Conservation (phyloP, 2,113 vertebrate species). For the Gnathonemus echidnorhynchus region DNA sequence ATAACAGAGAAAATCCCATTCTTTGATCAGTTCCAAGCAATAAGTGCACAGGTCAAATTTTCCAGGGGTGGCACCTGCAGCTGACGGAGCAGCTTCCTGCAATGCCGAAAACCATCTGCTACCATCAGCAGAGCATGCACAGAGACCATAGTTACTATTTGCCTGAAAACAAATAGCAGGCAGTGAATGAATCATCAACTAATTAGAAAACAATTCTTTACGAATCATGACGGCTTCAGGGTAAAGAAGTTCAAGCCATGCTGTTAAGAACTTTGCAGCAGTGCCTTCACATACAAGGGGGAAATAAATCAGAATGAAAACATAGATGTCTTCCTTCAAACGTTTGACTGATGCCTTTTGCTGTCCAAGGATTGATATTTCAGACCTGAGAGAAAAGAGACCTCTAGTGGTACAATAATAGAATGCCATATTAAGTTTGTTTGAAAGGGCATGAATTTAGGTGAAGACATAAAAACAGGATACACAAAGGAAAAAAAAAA, state of each 20-base stretch:
- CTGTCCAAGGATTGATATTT: not conserved
- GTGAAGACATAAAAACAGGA: not conserved
- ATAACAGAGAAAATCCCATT: not conserved
- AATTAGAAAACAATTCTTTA: not conserved
- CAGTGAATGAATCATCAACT: not conserved
- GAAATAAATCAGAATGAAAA: not conserved
- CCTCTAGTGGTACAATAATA: slow-evolving; percentile 3
- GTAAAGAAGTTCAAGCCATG: not conserved
- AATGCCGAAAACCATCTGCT: slow-evolving; percentile 13
- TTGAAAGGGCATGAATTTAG: not conserved
- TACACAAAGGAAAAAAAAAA: not conserved
- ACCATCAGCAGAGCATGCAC: not conserved
- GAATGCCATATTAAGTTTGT: not conserved
- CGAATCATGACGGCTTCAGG: not conserved
- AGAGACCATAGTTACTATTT: not conserved
- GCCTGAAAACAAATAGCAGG: not conserved
- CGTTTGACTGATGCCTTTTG: not conserved
- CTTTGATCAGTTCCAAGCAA: not conserved
- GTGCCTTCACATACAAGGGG: not conserved
- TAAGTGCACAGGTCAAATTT: not conserved
- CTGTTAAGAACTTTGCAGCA: not conserved
- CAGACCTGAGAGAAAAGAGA: not conserved
- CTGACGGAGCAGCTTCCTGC: not conserved
- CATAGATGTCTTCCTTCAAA: not conserved
- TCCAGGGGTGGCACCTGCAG: not conserved